phyloP scores from a whole-genome alignment of 2,888 invertebrate genomes.

The Caenorhabditis macrosperma region DNA sequence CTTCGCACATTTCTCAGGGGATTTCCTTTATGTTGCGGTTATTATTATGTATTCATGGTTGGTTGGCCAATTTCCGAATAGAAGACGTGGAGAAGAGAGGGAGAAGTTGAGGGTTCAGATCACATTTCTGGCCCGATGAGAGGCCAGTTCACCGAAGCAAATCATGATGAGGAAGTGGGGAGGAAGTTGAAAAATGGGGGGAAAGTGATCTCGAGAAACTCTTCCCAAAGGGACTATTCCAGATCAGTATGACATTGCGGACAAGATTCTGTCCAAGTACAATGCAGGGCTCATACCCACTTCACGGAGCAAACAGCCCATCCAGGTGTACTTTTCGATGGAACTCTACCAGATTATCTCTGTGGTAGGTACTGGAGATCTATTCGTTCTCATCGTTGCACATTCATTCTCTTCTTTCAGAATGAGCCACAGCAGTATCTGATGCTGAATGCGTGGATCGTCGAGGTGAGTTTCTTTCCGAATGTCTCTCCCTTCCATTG shows the following conservation, averaged over 20 bases:
- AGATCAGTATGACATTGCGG: constrained; percentile 64
- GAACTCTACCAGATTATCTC: constrained; percentile 79
- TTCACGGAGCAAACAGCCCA: constrained; percentile 55
- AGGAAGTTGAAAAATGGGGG: neutral
- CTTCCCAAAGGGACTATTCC: neutral
- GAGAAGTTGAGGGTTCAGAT: constrained; percentile 11
- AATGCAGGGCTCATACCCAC: constrained; percentile 60
- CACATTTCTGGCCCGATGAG: neutral
- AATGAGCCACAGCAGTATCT: constrained; percentile 79
- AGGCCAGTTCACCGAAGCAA: neutral
- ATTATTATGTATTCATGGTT: constrained; percentile 23
- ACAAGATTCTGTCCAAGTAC: constrained; percentile 61
- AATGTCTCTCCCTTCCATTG: too few species aligned
- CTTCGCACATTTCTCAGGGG: constrained; percentile 6
- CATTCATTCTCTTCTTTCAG: constrained; percentile 57
- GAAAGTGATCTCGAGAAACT: neutral
- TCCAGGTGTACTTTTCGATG: constrained; percentile 78
- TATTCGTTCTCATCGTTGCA: too few species aligned
- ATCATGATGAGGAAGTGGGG: constrained; percentile 8
- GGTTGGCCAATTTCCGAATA: constrained; percentile 1
- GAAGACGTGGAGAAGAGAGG: neutral
- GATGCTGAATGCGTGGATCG: constrained; percentile 79
- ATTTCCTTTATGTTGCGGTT: neutral
- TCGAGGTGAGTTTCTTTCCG: constrained; percentile 68
- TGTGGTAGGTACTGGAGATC: constrained; percentile 67